phyloP scores from a whole-genome alignment of 1,140 invertebrate genomes.

The Belonocnema kinseyi region DNA sequence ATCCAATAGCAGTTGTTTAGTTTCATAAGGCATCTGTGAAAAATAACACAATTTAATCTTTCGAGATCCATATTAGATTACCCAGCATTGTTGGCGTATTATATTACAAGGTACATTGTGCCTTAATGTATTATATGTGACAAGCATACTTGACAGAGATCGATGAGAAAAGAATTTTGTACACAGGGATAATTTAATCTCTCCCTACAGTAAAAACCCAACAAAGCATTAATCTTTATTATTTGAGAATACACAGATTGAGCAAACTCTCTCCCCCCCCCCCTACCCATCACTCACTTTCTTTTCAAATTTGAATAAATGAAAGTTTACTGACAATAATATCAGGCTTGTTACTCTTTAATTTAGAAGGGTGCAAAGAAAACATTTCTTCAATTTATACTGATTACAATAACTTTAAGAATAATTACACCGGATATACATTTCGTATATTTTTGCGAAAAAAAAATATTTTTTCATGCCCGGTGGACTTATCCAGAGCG shows the following conservation, averaged over 20 bases:
- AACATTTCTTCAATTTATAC: no score
- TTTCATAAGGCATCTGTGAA: not conserved
- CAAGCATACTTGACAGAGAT: slow-evolving; percentile 20
- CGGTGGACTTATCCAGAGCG: no score
- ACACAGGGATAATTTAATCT: slow-evolving; percentile 1
- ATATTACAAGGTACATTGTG: slow-evolving; percentile 20
- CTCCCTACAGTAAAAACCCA: not conserved
- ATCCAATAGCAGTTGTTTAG: not conserved
- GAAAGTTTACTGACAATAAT: no score
- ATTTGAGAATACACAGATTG: not conserved
- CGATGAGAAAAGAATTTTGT: slow-evolving; percentile 6
- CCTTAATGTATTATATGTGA: slow-evolving; percentile 26
- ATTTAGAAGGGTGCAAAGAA: no score
- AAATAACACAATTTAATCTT: slow-evolving; percentile 24
- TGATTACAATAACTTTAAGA: no score
- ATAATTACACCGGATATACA: no score
- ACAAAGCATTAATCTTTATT: slow-evolving; percentile 22
- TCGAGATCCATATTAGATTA: slow-evolving; percentile 3
- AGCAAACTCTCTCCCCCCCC: not conserved
- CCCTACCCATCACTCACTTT: no score
- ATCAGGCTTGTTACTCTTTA: no score
- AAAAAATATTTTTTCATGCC: no score
- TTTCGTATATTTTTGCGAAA: no score
- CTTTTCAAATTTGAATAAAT: no score
- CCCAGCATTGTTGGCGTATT: not conserved